Evolutionary conservation across 2,113 vertebrate species (phyloP), one percentile per base, ranked within the genome.

Genomic region (Pampusana beccarii): DNA sequence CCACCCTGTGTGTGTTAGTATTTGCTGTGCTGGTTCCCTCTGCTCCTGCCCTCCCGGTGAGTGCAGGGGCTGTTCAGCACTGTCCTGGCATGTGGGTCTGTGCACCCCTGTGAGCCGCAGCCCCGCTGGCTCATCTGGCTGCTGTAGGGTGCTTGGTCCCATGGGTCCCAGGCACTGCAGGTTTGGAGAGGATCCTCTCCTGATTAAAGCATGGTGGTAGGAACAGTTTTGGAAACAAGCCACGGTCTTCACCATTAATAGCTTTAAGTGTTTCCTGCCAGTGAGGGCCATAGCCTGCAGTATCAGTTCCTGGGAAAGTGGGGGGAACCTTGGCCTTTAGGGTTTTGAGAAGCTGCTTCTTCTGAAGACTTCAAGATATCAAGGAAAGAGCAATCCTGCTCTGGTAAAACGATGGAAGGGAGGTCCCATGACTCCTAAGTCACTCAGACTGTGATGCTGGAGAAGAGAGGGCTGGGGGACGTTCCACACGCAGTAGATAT

Each of bases 61-160:
- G 19, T 12, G 33, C 10, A 24, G 13, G 6, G 6, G 78, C 44
- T 0, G 0, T 66, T 40, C 6, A 11, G 17, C 57, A 29, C 29
- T 6, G 11, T 66, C 74, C 29, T 86, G 75, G 28, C 10, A 21
- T 0, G 1, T 12, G 17, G 16, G 13, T 65, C 38, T 69, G 67
- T 87, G 78, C 60, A 81, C 51, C 23, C 8, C 48, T 2, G 1
- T 31, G 69, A 73, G 29, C 46, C 11, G 69, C 29, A 69, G 56
- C 36, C 15, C 1, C 81, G 61, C n/a, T 75, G 11, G 28, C 34
- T 48, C 44, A 17, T 23, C 17, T 88, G 54, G 61, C 51, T 91
- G 31, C 77, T 67, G 31, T 16, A 82, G 42, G 9, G 8, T 75
- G 57, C 33, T 67, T 7, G 0, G 75, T 88, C 36, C 24, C 42